Evolutionary conservation across 2,113 vertebrate genomes (phyloP).

Genomic region (Sinocyclocheilus anophthalmus): DNA sequence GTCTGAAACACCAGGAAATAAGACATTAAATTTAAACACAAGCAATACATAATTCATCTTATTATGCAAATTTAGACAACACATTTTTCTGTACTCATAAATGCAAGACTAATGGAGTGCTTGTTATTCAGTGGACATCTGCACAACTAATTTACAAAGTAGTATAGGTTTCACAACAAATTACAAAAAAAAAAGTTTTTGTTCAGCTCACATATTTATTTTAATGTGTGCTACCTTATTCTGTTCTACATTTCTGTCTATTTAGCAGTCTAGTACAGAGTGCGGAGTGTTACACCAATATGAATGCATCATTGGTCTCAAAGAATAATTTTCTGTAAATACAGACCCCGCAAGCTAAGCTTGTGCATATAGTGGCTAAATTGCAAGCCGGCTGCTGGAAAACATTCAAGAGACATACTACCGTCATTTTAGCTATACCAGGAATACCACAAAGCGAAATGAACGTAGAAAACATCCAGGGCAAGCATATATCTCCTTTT

Average conservation of each 20-base stretch:
- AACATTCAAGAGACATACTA: too few relatives aligned
- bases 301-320: background rate
- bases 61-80: conserved; percentile 5
- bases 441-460: too few relatives aligned
- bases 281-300: background rate
- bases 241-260: too few relatives aligned
- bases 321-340: background rate
- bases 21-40: background rate
- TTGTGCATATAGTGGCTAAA: background rate
- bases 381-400: too few relatives aligned
- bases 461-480: too few relatives aligned
- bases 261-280: too few relatives aligned
- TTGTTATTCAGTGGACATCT: background rate
- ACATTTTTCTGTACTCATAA: background rate
- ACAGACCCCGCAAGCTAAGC: background rate
- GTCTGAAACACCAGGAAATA: background rate
- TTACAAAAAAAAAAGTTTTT: background rate
- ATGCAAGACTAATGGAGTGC: background rate
- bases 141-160: background rate
- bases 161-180: background rate
- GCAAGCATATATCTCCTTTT: too few relatives aligned
- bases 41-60: background rate
- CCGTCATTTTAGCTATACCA: too few relatives aligned
- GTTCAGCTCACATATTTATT: background rate
- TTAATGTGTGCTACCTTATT: too few relatives aligned